phyloP scores from a whole-genome alignment of 2,113 vertebrate species.

The Menura novaehollandiae region DNA sequence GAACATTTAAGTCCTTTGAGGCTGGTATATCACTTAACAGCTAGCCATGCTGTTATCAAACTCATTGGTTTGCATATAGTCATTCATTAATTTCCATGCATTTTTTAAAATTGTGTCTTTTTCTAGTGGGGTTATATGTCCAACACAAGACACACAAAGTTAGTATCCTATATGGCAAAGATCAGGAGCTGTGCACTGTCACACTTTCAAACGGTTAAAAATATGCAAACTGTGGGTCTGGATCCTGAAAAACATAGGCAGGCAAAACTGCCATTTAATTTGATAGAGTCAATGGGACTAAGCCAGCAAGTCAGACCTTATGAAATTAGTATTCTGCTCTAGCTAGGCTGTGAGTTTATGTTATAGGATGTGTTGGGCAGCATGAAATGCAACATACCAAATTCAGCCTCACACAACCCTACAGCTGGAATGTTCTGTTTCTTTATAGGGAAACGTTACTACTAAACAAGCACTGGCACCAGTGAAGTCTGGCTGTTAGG shows the following conservation, averaged over 20 bases:
- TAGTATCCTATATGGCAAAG: not conserved
- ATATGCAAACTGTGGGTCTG: not conserved
- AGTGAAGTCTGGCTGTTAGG: not conserved
- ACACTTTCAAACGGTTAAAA: not conserved
- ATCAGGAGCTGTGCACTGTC: not conserved
- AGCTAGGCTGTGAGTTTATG: slow-evolving; percentile 41
- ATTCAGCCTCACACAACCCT: slow-evolving; percentile 3
- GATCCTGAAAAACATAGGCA: slow-evolving; percentile 1
- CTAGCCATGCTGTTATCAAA: not conserved
- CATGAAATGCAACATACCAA: not conserved
- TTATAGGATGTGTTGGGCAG: slow-evolving; percentile 2
- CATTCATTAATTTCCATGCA: not conserved
- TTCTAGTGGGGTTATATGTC: not conserved
- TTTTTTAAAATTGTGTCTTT: not conserved
- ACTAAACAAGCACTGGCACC: slow-evolving; percentile 17
- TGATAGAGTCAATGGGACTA: slow-evolving; percentile 5
- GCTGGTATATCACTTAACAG: not conserved
- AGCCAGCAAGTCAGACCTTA: slow-evolving; percentile 22
- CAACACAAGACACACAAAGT: not conserved
- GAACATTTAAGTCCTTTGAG: not conserved
- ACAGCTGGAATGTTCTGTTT: not conserved
- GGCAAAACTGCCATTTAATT: slow-evolving; percentile 14
- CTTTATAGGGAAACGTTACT: slow-evolving; percentile 18
- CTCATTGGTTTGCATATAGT: not conserved
- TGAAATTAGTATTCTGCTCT: slow-evolving; percentile 38